Evolutionary conservation across 2,113 vertebrate genomes (phyloP).

Genomic region (Oceanodroma tethys): DNA sequence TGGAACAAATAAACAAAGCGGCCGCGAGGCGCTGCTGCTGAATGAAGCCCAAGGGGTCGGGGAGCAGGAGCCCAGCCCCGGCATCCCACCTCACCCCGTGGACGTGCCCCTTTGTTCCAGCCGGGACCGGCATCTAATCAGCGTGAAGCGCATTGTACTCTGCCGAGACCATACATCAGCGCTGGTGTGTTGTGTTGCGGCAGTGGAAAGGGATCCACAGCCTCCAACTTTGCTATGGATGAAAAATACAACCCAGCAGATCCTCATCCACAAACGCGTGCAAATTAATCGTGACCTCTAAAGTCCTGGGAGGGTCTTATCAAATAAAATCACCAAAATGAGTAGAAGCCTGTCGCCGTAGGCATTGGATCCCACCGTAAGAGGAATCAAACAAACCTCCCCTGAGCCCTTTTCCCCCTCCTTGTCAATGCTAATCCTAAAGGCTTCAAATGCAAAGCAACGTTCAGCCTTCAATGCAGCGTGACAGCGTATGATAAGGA

Average conservation of each 20-base stretch:
- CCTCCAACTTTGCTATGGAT: not conserved
- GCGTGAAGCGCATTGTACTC: not conserved
- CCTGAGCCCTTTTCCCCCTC: not conserved
- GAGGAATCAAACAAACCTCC: not conserved
- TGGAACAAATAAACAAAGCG: slow-evolving; percentile 79
- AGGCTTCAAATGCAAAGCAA: not conserved
- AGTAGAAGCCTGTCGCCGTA: not conserved
- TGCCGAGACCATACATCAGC: not conserved
- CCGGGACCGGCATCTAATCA: not conserved
- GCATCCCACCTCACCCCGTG: not conserved
- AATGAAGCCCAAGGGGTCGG: slow-evolving; percentile 57
- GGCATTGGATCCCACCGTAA: not conserved
- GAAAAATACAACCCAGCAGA: not conserved
- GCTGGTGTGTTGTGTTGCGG: not conserved
- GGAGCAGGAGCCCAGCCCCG: not conserved
- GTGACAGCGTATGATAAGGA: not conserved
- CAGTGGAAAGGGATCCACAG: not conserved
- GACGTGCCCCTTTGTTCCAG: not conserved
- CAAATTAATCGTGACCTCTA: accelerated
- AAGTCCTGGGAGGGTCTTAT: not conserved
- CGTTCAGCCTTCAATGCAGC: accelerated
- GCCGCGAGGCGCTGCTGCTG: slow-evolving; percentile 15
- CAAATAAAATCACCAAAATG: not conserved
- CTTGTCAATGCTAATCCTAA: not conserved
- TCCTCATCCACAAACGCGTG: accelerated